Percentiles rank a stretch among this genome's conserved stretches.
These are phyloP conservation scores for Phaonia tiefii DNA, from an alignment of 2,888 invertebrate species.

Conservation along the genomic window DNA sequence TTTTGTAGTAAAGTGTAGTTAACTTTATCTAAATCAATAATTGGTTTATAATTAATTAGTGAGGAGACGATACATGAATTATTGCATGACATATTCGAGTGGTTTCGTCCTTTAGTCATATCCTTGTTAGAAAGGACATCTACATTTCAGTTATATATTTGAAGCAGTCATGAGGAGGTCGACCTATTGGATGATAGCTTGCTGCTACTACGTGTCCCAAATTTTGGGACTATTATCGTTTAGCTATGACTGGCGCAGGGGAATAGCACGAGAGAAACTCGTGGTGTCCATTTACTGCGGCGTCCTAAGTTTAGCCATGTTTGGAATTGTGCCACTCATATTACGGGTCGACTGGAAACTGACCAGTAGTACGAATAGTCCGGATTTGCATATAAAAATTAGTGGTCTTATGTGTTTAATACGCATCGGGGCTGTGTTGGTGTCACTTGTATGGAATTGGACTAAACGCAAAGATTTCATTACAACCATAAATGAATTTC, in stretches of 20 bases:
- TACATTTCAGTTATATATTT: not conserved
- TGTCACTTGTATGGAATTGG: conserved; percentile 41
- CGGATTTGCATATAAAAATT: conserved; percentile 31
- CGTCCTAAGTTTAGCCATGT: conserved; percentile 12
- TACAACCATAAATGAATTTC: conserved; percentile 19
- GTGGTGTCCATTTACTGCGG: not conserved
- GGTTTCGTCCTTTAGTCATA: too few species aligned
- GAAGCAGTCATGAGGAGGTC: conserved; percentile 4
- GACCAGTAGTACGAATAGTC: not conserved
- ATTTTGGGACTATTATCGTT: conserved; percentile 3
- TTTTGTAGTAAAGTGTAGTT: too few species aligned
- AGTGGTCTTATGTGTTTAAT: conserved; percentile 25
- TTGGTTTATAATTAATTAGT: too few species aligned
- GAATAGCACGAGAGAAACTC: not conserved
- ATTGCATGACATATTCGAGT: too few species aligned
- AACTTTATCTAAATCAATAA: too few species aligned
- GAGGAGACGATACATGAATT: too few species aligned
- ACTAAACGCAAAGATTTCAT: conserved; percentile 39
- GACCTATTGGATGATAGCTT: conserved; percentile 7
- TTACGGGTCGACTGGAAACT: conserved; percentile 3
- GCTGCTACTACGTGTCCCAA: conserved; percentile 6
- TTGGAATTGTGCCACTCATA: conserved; percentile 1
- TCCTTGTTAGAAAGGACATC: too few species aligned
- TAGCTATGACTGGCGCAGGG: not conserved
- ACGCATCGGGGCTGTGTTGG: not conserved